A percentile compares a stretch with the other conserved stretches of the same genome.
Evolutionary conservation across 2,888 invertebrate genomes (phyloP).

Genomic region (Drosophila testacea): DNA sequence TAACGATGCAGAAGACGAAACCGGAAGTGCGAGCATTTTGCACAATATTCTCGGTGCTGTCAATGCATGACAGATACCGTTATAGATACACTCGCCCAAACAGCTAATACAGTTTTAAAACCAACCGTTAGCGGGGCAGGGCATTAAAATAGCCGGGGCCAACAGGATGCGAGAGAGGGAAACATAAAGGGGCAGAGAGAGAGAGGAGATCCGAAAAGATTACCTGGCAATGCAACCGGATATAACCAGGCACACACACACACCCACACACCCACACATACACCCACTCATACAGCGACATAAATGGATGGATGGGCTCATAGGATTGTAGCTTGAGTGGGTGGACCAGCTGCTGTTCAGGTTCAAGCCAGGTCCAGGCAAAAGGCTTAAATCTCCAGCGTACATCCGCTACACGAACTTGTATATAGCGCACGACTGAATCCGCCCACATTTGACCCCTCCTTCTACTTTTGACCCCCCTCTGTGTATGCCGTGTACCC

Average conservation of each 20-base stretch:
- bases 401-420: conserved; percentile 76
- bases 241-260: conserved; percentile 47
- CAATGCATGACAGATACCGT: conserved; percentile 62
- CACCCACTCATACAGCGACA: conserved; percentile 19
- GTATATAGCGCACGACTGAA: conserved; percentile 74
- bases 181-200: neutral
- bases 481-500: conserved; percentile 18
- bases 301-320: conserved; percentile 24
- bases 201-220: conserved; percentile 64
- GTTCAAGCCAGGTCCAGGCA: conserved; percentile 28
- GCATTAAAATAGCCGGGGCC: conserved; percentile 67
- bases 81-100: conserved; percentile 44
- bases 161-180: conserved; percentile 56
- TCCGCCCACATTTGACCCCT: no score
- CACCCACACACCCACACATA: conserved; percentile 17
- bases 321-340: conserved; percentile 32
- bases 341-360: conserved; percentile 34
- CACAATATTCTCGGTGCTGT: conserved; percentile 63
- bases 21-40: conserved; percentile 78
- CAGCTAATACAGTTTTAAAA: conserved; percentile 72
- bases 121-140: conserved; percentile 55
- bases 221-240: conserved; percentile 80
- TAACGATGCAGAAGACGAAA: conserved; percentile 70
- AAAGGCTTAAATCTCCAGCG: conserved; percentile 77
- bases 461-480: conserved; percentile 13